Conservation (phyloP, 1,140 invertebrate genomes). For the Drosophila biarmipes region DNA sequence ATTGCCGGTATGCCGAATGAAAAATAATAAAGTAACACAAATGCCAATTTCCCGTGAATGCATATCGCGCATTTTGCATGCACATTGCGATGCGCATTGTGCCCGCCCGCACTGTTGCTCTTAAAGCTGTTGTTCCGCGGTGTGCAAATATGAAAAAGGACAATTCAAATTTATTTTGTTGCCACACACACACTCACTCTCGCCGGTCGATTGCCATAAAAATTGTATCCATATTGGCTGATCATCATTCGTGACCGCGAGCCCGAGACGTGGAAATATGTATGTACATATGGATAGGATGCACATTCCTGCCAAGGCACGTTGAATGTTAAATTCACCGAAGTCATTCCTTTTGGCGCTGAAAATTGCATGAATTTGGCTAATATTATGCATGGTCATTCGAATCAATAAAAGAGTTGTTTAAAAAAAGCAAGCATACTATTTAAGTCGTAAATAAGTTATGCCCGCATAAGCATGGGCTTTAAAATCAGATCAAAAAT, state of each 20-base stretch:
- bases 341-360: slow-evolving; percentile 4
- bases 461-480: neutral
- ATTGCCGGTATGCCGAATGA: slow-evolving; percentile 22
- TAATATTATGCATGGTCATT: slow-evolving; percentile 12
- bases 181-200: slow-evolving; percentile 7
- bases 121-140: slow-evolving; percentile 13
- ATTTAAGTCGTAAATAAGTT: neutral
- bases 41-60: slow-evolving; percentile 76
- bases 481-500: too few relatives aligned
- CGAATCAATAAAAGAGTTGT: neutral
- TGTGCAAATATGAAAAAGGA: slow-evolving; percentile 49
- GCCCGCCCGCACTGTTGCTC: slow-evolving; percentile 14
- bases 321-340: slow-evolving; percentile 7
- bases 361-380: slow-evolving; percentile 6
- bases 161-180: slow-evolving; percentile 36
- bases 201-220: slow-evolving; percentile 10
- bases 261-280: slow-evolving; percentile 5
- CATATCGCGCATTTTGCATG: slow-evolving; percentile 51
- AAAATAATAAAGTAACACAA: slow-evolving; percentile 76
- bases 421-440: neutral
- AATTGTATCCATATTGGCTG: slow-evolving; percentile 23
- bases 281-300: neutral
- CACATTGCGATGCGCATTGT: slow-evolving; percentile 66
- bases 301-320: slow-evolving; percentile 4
- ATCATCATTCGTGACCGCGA: slow-evolving; percentile 14